phyloP scores from a whole-genome alignment of 2,797 vertebrate genomes.

The Gobio occitaniae region DNA sequence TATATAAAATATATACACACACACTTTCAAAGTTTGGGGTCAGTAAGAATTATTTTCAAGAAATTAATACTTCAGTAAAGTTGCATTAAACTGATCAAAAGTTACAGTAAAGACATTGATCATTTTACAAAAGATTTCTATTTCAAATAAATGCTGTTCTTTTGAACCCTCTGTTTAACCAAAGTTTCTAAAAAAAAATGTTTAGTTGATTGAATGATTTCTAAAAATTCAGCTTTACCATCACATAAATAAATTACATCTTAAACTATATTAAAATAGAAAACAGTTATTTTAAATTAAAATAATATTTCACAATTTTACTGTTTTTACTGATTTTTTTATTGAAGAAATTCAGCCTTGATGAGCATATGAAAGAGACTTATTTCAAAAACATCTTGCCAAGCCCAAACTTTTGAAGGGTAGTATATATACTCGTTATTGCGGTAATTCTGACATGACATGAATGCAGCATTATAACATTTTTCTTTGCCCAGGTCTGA shows the following conservation, averaged over 20 bases:
- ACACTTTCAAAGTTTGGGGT: not conserved
- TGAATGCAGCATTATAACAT: slow-evolving; percentile 13
- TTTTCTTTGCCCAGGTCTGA: not conserved
- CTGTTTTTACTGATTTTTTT: not conserved
- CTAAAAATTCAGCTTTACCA: not conserved
- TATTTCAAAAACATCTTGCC: not conserved
- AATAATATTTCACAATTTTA: not conserved
- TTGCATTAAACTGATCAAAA: not conserved
- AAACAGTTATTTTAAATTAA: not conserved
- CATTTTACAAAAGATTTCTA: not conserved
- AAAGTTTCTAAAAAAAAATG: not conserved
- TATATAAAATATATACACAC: not conserved
- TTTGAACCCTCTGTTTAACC: not conserved
- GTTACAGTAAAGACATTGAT: not conserved
- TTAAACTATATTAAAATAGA: not conserved
- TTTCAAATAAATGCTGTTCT: not conserved
- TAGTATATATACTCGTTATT: not conserved
- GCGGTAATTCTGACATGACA: slow-evolving; percentile 3
- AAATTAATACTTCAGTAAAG: not conserved
- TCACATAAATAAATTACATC: not conserved
- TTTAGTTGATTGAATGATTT: not conserved
- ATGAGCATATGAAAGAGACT: not conserved
- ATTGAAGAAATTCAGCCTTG: not conserved
- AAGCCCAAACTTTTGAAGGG: not conserved
- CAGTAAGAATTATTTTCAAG: not conserved